A percentile compares a stretch with the other conserved stretches of the same genome.
Conservation (phyloP, 2,797 vertebrate genomes). For the Podarcis siculus region DNA sequence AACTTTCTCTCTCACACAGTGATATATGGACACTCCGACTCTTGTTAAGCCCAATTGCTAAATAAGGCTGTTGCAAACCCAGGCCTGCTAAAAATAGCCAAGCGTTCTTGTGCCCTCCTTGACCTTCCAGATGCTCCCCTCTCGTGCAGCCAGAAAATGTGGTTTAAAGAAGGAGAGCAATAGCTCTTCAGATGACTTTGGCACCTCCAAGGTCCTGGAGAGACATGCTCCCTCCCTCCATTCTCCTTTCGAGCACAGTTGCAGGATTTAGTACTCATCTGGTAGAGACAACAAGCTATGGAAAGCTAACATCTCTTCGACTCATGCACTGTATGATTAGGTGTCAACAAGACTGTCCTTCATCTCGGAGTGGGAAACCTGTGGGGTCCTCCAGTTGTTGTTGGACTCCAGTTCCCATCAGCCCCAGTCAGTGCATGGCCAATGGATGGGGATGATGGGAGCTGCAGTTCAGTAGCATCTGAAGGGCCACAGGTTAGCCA, state of each 20-base stretch:
- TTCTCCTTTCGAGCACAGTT: background rate
- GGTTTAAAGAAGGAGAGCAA: background rate
- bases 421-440: background rate
- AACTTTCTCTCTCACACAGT: constrained; percentile 17
- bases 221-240: background rate
- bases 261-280: background rate
- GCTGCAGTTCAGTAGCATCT: background rate
- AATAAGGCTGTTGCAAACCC: constrained; percentile 76
- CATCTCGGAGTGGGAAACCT: background rate
- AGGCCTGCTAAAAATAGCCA: constrained; percentile 78
- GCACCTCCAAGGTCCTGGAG: background rate
- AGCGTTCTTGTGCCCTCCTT: constrained; percentile 48
- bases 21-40: constrained; percentile 6
- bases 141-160: background rate
- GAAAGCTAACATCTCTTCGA: background rate
- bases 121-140: constrained; percentile 13
- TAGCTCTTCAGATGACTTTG: background rate
- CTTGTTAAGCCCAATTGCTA: constrained; percentile 68
- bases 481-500: background rate
- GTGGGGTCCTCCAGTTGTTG: background rate
- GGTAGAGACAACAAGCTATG: background rate
- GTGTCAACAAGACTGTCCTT: background rate
- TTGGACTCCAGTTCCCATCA: background rate
- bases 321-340: background rate
- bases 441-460: background rate